A percentile compares a stretch with the other conserved stretches of the same genome.
Conservation (phyloP, 2,113 vertebrate genomes). For the Lichenostomus cassidix region DNA sequence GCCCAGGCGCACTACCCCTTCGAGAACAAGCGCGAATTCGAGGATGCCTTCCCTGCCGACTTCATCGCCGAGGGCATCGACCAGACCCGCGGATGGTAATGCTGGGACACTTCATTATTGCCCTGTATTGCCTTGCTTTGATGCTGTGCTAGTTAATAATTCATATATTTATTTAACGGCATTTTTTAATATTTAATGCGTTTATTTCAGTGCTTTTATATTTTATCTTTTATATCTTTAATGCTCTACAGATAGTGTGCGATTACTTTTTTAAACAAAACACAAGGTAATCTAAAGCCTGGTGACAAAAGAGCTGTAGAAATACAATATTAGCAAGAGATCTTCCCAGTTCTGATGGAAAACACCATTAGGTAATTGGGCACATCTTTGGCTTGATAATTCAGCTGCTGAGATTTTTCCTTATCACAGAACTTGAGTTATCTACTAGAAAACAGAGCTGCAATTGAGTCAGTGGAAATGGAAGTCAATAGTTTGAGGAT, state of each 20-base stretch:
- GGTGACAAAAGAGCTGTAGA: neutral
- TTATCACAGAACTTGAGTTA: neutral
- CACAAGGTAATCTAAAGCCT: neutral
- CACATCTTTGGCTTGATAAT: neutral
- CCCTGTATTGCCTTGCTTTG: too few species aligned
- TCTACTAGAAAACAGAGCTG: neutral
- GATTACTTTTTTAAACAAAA: neutral
- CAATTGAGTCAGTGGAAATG: neutral
- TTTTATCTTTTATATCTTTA: neutral
- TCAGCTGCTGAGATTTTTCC: neutral
- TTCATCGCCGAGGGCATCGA: conserved; percentile 98
- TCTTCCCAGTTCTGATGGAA: neutral
- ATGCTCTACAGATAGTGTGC: neutral
- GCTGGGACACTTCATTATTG: rapidly evolving
- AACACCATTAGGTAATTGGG: neutral
- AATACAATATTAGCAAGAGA: neutral
- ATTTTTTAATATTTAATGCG: neutral
- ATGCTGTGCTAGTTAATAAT: too few species aligned
- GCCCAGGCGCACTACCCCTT: conserved; percentile 96
- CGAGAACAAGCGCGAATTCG: conserved; percentile 89
- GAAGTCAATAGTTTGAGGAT: neutral
- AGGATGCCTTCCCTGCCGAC: conserved; percentile 93
- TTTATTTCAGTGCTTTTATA: neutral
- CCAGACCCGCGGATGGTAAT: conserved; percentile 95
- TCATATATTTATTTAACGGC: neutral